These are phyloP conservation scores for Rhinichthys klamathensis DNA, from an alignment of 2,113 vertebrate genomes.

Conservation along the genomic window DNA sequence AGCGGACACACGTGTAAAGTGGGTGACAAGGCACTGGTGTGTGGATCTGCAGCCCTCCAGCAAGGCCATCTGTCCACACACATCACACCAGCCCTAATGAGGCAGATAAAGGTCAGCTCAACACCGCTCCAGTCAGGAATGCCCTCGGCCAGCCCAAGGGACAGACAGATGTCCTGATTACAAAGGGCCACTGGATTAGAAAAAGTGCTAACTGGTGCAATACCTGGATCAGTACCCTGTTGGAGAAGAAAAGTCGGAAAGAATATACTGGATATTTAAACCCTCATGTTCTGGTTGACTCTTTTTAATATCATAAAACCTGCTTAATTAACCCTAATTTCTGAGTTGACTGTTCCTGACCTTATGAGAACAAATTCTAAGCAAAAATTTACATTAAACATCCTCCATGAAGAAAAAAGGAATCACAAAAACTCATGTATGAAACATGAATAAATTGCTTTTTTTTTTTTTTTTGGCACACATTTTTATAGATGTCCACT, in stretches of 20 bases:
- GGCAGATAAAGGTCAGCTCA: slow-evolving; percentile 73
- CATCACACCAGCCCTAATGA: slow-evolving; percentile 63
- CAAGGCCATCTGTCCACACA: slow-evolving; percentile 46
- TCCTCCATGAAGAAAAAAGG: too few species aligned
- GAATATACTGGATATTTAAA: neutral
- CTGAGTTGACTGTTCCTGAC: neutral
- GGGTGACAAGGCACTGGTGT: slow-evolving; percentile 51
- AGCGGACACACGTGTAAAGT: slow-evolving; percentile 46
- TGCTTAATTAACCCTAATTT: too few species aligned
- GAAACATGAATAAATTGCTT: too few species aligned
- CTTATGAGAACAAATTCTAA: neutral
- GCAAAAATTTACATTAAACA: neutral
- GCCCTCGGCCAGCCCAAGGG: slow-evolving; percentile 56
- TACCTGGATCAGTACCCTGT: neutral
- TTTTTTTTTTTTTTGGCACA: too few species aligned
- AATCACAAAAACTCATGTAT: too few species aligned
- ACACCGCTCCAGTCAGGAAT: slow-evolving; percentile 64
- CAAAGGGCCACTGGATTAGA: slow-evolving; percentile 57
- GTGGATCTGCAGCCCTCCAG: slow-evolving; percentile 41
- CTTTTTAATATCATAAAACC: neutral
- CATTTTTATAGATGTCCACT: too few species aligned
- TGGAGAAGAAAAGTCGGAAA: neutral
- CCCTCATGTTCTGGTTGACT: neutral
- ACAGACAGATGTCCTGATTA: slow-evolving; percentile 51
- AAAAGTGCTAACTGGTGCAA: slow-evolving; percentile 43